Percentiles rank a stretch among this genome's conserved stretches.
Conservation (phyloP, 1,140 invertebrate species). For the Calosoma granatense region DNA sequence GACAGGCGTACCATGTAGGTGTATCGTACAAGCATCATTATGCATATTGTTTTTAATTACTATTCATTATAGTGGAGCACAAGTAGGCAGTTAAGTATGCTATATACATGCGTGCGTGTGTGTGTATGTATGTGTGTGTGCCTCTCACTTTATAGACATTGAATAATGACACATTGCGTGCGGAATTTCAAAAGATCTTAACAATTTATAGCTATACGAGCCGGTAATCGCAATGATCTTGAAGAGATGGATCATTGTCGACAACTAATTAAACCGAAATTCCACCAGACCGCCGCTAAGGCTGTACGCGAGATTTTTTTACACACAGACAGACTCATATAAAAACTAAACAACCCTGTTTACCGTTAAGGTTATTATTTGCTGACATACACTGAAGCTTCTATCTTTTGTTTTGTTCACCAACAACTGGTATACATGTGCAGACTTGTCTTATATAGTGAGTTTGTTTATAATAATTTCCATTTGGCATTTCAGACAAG, state of each 20-base stretch:
- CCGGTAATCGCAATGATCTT: not conserved
- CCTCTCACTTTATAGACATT: slow-evolving; percentile 4
- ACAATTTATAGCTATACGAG: not conserved
- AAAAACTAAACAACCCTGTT: too few relatives aligned
- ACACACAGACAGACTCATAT: too few relatives aligned
- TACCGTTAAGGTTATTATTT: too few relatives aligned
- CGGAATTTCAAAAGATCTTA: slow-evolving; percentile 1
- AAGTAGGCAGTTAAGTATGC: not conserved
- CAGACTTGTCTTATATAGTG: too few relatives aligned
- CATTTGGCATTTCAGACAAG: too few relatives aligned
- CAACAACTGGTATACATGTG: too few relatives aligned
- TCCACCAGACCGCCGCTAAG: too few relatives aligned
- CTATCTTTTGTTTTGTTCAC: too few relatives aligned
- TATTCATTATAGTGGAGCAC: not conserved
- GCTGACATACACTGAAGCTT: too few relatives aligned
- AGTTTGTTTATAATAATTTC: too few relatives aligned
- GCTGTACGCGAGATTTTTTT: too few relatives aligned
- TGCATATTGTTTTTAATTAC: not conserved
- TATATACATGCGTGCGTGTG: not conserved
- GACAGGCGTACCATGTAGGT: too few relatives aligned
- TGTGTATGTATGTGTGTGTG: not conserved
- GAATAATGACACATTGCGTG: slow-evolving; percentile 4
- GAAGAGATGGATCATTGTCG: slow-evolving; percentile 4
- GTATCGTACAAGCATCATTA: not conserved
- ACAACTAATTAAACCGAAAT: slow-evolving; percentile 1